Base-by-base conservation (phyloP, 2,113 vertebrate genomes). In the Oophaga pumilio region DNA sequence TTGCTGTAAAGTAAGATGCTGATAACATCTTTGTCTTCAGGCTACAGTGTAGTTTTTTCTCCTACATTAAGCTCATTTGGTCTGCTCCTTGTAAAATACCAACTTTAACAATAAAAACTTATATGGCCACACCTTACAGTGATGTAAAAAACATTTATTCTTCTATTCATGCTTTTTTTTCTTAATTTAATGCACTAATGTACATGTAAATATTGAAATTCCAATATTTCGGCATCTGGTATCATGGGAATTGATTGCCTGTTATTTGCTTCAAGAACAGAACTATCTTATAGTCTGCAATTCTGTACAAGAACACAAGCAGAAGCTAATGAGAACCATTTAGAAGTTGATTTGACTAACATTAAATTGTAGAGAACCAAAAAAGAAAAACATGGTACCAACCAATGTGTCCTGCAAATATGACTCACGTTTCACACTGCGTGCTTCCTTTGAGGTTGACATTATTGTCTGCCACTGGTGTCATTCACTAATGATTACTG, bases 51-150 rank as follows among this genome's bases (percentile, higher is more conserved):
- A 94, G 93, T 93, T 93, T 94, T 95, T 95, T 94, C 94, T 93
- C 94, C 28, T 94, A 94, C 94, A 93, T 93, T 93, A 94, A 94
- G 92, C 92, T 95, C 94, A 95, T 93, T 95, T 94, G 91, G 92
- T 90, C 87, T 89, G 93, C 94, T 94, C 91, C 94, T 94, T 94
- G 93, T 93, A 93, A 94, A 94, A 94, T 94, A 93, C 95, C 93
- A 93, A 93, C 92, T 89, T 92, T 91, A 94, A 95, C 94, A 96
- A 95, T 95, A 93, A 96, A 96, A 94, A 93, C 94, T 95, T 96
- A 95, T 94, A 95, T 93, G 88, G 94, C 85, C 91, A 88, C 90
- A 92, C 93, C 94, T 96, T 95, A 94, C 93, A 89, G 87, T 90
- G 90, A 89, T 93, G 91, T 92, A 93, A 92, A 93, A 94, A 93